These are phyloP conservation scores for Caenorhabditis remanei DNA, from an alignment of 1,140 invertebrate species.

Conservation along the genomic window DNA sequence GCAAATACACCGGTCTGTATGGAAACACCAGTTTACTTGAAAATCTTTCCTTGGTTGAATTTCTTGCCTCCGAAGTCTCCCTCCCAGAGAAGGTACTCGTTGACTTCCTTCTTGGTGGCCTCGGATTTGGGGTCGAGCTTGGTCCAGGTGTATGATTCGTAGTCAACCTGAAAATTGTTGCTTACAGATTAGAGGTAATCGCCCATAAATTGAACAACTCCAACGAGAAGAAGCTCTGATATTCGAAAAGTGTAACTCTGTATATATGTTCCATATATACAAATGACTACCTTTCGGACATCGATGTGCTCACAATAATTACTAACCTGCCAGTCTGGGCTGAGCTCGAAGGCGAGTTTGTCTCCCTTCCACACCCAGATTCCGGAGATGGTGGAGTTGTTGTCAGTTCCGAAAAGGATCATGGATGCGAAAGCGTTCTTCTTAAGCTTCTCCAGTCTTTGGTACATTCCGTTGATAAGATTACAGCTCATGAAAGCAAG, in stretches of 20 bases:
- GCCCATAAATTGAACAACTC: conserved; percentile 36
- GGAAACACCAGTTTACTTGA: conserved; percentile 84
- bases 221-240: conserved; percentile 61
- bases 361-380: conserved; percentile 97
- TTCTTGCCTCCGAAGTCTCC: conserved; percentile 89
- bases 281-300: conserved; percentile 53
- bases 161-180: conserved; percentile 83
- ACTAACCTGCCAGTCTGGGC: conserved; percentile 80
- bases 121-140: conserved; percentile 88
- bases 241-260: conserved; percentile 63
- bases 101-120: conserved; percentile 90
- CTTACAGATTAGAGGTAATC: conserved; percentile 49
- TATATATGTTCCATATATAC: conserved; percentile 12
- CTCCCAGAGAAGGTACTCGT: conserved; percentile 92
- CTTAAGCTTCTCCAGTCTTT: conserved; percentile 96
- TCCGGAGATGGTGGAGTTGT: conserved; percentile 92
- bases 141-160: conserved; percentile 95
- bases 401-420: conserved; percentile 92
- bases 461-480: conserved; percentile 94
- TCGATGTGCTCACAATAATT: background rate
- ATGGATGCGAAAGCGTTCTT: conserved; percentile 95
- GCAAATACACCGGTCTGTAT: conserved; percentile 50
- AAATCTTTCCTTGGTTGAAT: conserved; percentile 99
- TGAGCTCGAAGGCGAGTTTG: conserved; percentile 89
- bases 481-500: conserved; percentile 97